Percentiles rank a stretch among this genome's conserved stretches.
These are phyloP conservation scores for Buphagus erythrorhynchus DNA, from an alignment of 2,797 vertebrate genomes.

Conservation along the genomic window DNA sequence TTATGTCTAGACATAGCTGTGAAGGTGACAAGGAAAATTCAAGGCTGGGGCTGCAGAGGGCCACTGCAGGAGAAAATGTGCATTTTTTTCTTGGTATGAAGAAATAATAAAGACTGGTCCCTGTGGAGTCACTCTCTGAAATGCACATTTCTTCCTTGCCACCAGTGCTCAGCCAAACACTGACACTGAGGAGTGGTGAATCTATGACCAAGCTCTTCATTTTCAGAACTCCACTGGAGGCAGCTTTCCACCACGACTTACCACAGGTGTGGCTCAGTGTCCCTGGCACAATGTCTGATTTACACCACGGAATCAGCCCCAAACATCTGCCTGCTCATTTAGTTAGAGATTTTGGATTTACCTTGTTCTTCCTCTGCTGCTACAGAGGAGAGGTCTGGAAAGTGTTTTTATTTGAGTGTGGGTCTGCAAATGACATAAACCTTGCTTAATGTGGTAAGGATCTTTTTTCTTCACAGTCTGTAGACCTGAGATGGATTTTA, in stretches of 20 bases:
- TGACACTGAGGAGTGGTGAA: neutral
- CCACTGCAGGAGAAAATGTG: neutral
- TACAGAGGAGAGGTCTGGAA: neutral
- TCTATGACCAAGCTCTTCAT: neutral
- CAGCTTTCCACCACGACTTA: neutral
- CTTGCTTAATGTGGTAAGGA: neutral
- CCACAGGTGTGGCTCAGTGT: neutral
- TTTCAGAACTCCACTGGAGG: neutral
- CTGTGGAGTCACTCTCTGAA: neutral
- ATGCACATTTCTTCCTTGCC: neutral
- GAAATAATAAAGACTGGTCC: accelerated
- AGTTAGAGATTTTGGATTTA: neutral
- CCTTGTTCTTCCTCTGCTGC: neutral
- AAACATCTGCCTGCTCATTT: neutral
- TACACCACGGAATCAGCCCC: neutral
- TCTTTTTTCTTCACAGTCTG: neutral
- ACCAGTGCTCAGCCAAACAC: neutral
- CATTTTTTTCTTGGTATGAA: neutral
- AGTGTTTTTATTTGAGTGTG: neutral
- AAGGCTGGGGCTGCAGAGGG: neutral
- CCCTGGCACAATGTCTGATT: neutral
- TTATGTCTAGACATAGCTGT: neutral
- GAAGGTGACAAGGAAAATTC: neutral
- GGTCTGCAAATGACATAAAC: neutral
- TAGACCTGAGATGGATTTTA: neutral